Conservation (phyloP, 2,113 vertebrate species). For the Siniperca chuatsi region DNA sequence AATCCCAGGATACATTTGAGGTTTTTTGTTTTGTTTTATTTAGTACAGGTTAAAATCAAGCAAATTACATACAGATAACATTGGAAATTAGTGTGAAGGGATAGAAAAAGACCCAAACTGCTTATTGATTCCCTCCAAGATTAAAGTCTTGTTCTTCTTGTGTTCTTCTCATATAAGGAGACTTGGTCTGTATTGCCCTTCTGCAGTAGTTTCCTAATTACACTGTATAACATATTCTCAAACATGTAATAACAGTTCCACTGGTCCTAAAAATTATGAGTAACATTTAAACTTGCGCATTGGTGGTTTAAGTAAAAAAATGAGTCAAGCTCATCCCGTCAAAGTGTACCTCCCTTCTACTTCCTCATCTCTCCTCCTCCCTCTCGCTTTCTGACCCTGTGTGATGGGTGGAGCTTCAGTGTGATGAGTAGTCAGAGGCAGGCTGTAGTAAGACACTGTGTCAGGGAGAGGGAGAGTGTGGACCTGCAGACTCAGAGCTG, state of each 20-base stretch:
- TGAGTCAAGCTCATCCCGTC: constrained; percentile 20
- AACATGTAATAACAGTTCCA: background rate
- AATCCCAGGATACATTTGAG: constrained; percentile 3
- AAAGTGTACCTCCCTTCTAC: background rate
- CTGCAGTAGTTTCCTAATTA: constrained; percentile 1
- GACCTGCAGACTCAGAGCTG: constrained; percentile 64
- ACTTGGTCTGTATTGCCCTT: background rate
- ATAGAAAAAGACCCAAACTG: background rate
- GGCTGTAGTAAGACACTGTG: constrained; percentile 71
- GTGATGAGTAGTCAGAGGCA: constrained; percentile 50
- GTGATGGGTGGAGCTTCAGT: constrained; percentile 71
- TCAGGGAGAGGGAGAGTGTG: constrained; percentile 66
- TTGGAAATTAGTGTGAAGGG: background rate
- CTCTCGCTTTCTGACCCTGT: constrained; percentile 39
- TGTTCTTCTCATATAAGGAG: background rate
- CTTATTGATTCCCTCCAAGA: background rate
- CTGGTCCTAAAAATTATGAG: background rate
- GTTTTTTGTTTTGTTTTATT: background rate
- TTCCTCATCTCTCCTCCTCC: background rate
- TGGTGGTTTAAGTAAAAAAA: background rate
- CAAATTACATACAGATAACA: background rate
- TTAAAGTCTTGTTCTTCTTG: background rate
- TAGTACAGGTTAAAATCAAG: background rate
- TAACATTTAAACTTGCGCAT: background rate
- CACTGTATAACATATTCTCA: background rate